Percentiles rank a stretch among this genome's conserved stretches.
These are phyloP conservation scores for Calephelis virginiensis DNA, from an alignment of 1,140 invertebrate species.

Conservation along the genomic window DNA sequence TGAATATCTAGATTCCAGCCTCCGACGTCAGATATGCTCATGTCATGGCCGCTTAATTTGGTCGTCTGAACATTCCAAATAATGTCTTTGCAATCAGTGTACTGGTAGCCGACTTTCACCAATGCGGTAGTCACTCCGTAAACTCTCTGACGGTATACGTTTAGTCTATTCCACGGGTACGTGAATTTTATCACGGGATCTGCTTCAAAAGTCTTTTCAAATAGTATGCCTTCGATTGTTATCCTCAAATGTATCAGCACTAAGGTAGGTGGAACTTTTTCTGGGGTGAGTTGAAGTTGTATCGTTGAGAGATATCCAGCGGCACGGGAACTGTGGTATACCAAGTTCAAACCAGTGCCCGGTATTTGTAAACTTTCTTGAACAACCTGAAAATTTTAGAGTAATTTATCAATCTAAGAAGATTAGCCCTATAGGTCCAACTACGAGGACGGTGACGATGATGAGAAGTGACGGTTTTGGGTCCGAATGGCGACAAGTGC, in stretches of 20 bases:
- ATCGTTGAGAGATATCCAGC: slow-evolving; percentile 97
- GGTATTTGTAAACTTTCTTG: slow-evolving; percentile 96
- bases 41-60: slow-evolving; percentile 95
- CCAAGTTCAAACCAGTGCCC: slow-evolving; percentile 94
- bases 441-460: too few relatives aligned
- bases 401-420: too few relatives aligned
- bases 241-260: slow-evolving; percentile 93
- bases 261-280: slow-evolving; percentile 88
- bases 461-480: too few relatives aligned
- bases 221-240: slow-evolving; percentile 87
- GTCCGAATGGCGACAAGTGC: too few relatives aligned
- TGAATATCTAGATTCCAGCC: slow-evolving; percentile 99
- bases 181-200: slow-evolving; percentile 97
- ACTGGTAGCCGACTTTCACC: slow-evolving; percentile 97
- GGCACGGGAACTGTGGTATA: slow-evolving; percentile 95
- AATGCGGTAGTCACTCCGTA: slow-evolving; percentile 94
- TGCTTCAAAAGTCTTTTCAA: slow-evolving; percentile 96
- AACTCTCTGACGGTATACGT: slow-evolving; percentile 97
- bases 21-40: slow-evolving; percentile 96
- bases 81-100: slow-evolving; percentile 93
- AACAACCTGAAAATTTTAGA: slow-evolving; percentile 82
- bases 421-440: too few relatives aligned
- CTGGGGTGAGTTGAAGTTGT: slow-evolving; percentile 94
- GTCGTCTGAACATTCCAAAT: slow-evolving; percentile 98
- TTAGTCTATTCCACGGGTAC: slow-evolving; percentile 96